phyloP scores from a whole-genome alignment of 2,797 vertebrate species.

The Sylvilagus floridanus region DNA sequence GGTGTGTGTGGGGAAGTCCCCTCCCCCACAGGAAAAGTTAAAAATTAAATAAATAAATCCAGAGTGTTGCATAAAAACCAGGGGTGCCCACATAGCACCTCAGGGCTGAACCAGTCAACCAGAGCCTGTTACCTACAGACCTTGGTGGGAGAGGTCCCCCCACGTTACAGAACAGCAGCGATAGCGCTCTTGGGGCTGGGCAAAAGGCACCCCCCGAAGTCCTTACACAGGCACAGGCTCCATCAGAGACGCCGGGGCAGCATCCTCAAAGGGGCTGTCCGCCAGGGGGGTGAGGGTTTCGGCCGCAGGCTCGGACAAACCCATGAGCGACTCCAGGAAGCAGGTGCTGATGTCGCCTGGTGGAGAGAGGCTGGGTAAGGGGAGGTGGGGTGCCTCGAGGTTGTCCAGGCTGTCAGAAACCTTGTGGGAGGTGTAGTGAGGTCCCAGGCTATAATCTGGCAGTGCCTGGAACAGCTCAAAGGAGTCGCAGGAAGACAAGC shows the following conservation, averaged over 20 bases:
- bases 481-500: conserved; percentile 95
- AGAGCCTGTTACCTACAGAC: conserved; percentile 3
- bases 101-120: neutral
- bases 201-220: neutral
- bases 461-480: conserved; percentile 96
- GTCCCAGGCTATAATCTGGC: conserved; percentile 95
- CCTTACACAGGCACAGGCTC: conserved; percentile 94
- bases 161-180: conserved; percentile 65
- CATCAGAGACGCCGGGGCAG: conserved; percentile 94
- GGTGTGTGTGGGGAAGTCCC: neutral
- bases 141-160: neutral
- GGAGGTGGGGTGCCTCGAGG: conserved; percentile 93
- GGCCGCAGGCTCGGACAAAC: conserved; percentile 94
- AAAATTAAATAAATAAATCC: conserved; percentile 90
- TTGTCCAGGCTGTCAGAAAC: conserved; percentile 95
- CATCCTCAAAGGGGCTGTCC: conserved; percentile 97
- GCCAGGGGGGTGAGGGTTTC: conserved; percentile 93
- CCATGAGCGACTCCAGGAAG: conserved; percentile 96
- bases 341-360: conserved; percentile 91
- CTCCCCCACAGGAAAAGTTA: conserved; percentile 82
- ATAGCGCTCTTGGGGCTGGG: neutral
- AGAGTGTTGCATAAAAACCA: conserved; percentile 89
- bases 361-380: conserved; percentile 90
- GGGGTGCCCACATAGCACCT: neutral
- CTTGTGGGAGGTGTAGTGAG: conserved; percentile 95